phyloP scores from a whole-genome alignment of 2,888 invertebrate genomes.

The Hirtodrosophila trivittata region DNA sequence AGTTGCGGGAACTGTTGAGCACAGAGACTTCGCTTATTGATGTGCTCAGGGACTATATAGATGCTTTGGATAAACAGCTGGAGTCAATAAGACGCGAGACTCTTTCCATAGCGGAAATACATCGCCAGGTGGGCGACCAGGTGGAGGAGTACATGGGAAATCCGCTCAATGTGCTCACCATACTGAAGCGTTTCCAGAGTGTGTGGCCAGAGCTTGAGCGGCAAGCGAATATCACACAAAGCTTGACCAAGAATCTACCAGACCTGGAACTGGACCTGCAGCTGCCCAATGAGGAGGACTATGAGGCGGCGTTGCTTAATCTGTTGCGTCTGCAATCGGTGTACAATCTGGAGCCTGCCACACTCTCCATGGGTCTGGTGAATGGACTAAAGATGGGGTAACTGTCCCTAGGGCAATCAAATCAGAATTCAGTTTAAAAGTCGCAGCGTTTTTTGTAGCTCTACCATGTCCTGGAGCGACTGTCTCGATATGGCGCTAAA shows the following conservation, averaged over 20 bases:
- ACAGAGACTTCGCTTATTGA: constrained; percentile 74
- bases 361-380: constrained; percentile 85
- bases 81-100: constrained; percentile 63
- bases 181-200: constrained; percentile 94
- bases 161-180: constrained; percentile 95
- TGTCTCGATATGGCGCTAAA: constrained; percentile 77
- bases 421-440: constrained; percentile 22
- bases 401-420: constrained; percentile 28
- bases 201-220: constrained; percentile 90
- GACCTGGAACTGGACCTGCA: constrained; percentile 33
- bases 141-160: constrained; percentile 86
- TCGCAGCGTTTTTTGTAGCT: constrained; percentile 52
- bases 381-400: constrained; percentile 81
- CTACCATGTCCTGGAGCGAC: constrained; percentile 80
- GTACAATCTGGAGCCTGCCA: constrained; percentile 86
- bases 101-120: constrained; percentile 58
- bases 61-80: constrained; percentile 63
- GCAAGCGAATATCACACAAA: constrained; percentile 79
- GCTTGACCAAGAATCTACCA: constrained; percentile 21
- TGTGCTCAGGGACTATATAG: constrained; percentile 69
- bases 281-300: constrained; percentile 75
- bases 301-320: constrained; percentile 69
- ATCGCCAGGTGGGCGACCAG: constrained; percentile 57
- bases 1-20: constrained; percentile 62
- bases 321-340: constrained; percentile 86